phyloP scores from a whole-genome alignment of 2,113 vertebrate species.

The Etia nguti region DNA sequence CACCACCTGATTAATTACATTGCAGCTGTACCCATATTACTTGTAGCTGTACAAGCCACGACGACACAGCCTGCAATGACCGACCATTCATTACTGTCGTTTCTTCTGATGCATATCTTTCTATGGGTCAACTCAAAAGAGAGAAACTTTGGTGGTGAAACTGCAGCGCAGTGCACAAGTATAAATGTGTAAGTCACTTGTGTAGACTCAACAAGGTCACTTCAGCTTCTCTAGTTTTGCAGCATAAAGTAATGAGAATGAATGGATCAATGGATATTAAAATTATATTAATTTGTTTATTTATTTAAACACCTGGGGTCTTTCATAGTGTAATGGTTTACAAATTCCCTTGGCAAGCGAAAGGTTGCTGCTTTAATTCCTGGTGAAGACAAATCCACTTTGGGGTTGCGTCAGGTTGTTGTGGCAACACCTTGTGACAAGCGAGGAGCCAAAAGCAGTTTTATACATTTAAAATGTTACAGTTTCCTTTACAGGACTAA shows the following conservation, averaged over 20 bases:
- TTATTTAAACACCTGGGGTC: background rate
- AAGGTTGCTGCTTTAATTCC: too few species aligned
- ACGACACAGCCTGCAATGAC: background rate
- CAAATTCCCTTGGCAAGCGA: too few species aligned
- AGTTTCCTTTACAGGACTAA: background rate
- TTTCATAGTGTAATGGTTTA: background rate
- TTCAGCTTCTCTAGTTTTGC: background rate
- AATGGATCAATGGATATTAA: background rate
- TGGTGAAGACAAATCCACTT: too few species aligned
- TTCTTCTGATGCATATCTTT: background rate
- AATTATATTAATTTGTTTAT: background rate
- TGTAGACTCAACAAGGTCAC: background rate
- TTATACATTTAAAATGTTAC: background rate
- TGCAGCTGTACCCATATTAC: background rate
- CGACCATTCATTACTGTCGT: background rate
- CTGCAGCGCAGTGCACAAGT: background rate
- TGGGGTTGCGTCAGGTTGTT: too few species aligned
- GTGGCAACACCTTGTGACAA: too few species aligned
- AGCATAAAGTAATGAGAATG: background rate
- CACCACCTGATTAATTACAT: background rate
- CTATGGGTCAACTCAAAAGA: background rate
- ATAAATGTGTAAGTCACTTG: background rate
- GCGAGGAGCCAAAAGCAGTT: background rate
- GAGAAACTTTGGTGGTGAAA: background rate
- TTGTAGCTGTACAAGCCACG: background rate